phyloP scores from a whole-genome alignment of 2,888 invertebrate genomes.

The Protonemura montana region DNA sequence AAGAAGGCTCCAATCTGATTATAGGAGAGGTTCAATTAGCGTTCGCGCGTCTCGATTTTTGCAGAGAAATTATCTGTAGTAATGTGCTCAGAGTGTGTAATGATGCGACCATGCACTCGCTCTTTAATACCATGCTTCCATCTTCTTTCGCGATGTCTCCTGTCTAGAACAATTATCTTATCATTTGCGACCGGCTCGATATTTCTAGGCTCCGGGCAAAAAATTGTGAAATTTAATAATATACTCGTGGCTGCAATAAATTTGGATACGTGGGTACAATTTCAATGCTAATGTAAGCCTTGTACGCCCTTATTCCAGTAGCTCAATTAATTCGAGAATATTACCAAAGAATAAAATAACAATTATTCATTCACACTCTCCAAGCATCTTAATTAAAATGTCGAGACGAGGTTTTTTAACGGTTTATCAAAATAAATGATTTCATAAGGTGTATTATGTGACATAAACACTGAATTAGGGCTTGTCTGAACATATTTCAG shows the following conservation, averaged over 20 bases:
- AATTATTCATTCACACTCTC: conserved; percentile 39
- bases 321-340: conserved; percentile 30
- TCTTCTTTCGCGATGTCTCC: neutral
- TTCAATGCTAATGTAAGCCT: conserved; percentile 18
- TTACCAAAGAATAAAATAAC: conserved; percentile 38
- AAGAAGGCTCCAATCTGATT: neutral
- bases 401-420: conserved; percentile 17
- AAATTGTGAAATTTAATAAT: conserved; percentile 27
- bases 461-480: neutral
- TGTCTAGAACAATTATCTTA: neutral
- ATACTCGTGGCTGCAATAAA: neutral
- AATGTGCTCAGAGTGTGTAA: neutral
- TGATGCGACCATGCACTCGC: neutral
- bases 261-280: conserved; percentile 22
- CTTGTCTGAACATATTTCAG: neutral
- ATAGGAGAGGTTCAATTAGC: neutral
- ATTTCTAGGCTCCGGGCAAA: neutral
- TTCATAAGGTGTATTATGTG: conserved; percentile 8
- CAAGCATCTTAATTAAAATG: conserved; percentile 37
- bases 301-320: conserved; percentile 27
- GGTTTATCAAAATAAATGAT: conserved; percentile 20
- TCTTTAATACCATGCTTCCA: neutral
- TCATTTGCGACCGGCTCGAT: neutral
- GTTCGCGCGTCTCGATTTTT: no score
- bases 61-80: neutral